Evolutionary conservation across 2,113 vertebrate genomes (phyloP), one percentile per base, ranked within the genome.

Genomic region (Quiscalus mexicanus): DNA sequence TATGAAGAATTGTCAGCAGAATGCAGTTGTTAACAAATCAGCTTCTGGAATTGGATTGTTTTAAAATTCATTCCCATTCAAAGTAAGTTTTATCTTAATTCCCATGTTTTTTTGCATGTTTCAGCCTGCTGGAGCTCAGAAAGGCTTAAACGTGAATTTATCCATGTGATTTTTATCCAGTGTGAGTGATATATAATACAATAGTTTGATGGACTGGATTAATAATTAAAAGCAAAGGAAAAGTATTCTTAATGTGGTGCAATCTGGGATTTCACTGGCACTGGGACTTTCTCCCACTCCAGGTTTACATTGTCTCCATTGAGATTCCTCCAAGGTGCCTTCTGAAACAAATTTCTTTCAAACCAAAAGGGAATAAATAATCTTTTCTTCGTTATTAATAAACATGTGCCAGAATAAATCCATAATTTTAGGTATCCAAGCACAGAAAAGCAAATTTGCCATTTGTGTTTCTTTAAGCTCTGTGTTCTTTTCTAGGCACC

Each of bases 261-360:
- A 21, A 35, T 22, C 45, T 41, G 24, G n/a, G 67, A 58, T 79
- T 84, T 84, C 37, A 37, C 60, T 35, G 16, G 17, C 23, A 59
- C 23, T 49, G 30, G 11, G 49, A 44, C 27, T 80, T 64, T 35
- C 45, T 49, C 23, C 49, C 17, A 2, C 31, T 37, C 52, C 53
- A 50, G 33, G 45, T 76, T 55, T 55, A 24, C 0, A 0, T 24
- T 75, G 19, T 5, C 16, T 60, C 25, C 15, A 31, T 3, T 1
- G 35, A 65, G 44, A 44, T 24, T 81, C 9, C 52, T 75, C 31
- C 6, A 25, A 63, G 31, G 17, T 23, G 16, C n/a, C 39, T 49
- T 45, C 58, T 35, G 52, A 59, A 71, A 49, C 5, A 30, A 37
- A 47, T n/a, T 20, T 20, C 6, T 62, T 67, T 47, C 64, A 25